Conservation (phyloP, 2,797 vertebrate species). For the Scleropages formosus region DNA sequence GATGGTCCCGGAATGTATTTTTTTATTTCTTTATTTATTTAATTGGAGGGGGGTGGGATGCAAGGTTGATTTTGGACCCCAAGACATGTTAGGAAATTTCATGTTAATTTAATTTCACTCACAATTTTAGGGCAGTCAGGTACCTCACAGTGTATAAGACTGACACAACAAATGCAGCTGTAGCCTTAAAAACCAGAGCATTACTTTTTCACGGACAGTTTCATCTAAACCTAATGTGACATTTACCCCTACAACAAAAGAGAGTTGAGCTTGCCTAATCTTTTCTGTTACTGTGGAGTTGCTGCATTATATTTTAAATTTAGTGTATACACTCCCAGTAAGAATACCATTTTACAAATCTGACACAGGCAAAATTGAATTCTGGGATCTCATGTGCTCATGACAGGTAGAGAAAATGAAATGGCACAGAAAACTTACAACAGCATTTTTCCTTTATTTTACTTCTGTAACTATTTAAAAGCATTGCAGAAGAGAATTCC, state of each 20-base stretch:
- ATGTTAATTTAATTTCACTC: too few species aligned
- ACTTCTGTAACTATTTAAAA: conserved; percentile 44
- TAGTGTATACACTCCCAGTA: conserved; percentile 59
- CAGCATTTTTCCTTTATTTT: conserved; percentile 48
- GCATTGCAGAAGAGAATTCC: conserved; percentile 44
- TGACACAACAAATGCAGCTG: conserved; percentile 53
- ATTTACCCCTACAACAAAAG: conserved; percentile 57
- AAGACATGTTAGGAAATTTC: neutral
- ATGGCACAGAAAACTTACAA: conserved; percentile 43
- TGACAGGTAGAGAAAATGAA: conserved; percentile 55
- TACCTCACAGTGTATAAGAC: too few species aligned
- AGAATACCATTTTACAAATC: conserved; percentile 62
- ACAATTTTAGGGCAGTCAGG: too few species aligned
- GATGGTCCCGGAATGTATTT: neutral
- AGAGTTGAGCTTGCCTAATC: conserved; percentile 61
- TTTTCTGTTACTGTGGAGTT: conserved; percentile 54
- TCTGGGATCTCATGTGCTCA: conserved; percentile 55
- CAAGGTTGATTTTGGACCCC: neutral
- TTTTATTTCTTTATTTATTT: neutral
- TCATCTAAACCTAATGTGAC: conserved; percentile 58
- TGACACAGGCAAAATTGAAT: conserved; percentile 70
- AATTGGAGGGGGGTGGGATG: neutral
- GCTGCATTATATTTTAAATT: conserved; percentile 62
- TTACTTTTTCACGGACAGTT: conserved; percentile 45
- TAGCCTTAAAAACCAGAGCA: conserved; percentile 51